These are phyloP conservation scores for Geophilus truncorum DNA, from an alignment of 2,888 invertebrate species.

Conservation along the genomic window DNA sequence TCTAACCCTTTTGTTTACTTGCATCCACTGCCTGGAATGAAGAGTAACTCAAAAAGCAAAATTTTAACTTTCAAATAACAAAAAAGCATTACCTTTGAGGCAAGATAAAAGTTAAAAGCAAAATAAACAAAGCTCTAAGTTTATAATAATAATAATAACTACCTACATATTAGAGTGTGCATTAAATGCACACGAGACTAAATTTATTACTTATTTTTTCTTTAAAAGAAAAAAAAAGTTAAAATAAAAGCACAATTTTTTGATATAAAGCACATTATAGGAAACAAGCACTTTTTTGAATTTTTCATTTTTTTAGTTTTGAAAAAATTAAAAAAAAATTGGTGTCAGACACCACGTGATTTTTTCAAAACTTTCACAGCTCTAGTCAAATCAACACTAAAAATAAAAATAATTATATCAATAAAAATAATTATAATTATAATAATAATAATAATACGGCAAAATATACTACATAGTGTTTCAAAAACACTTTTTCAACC, in stretches of 20 bases:
- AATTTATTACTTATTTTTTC: background rate
- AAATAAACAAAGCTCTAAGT: too few relatives aligned
- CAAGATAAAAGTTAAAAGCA: too few relatives aligned
- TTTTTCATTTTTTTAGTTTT: background rate
- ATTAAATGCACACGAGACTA: background rate
- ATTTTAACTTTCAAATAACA: too few relatives aligned
- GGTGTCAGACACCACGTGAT: background rate
- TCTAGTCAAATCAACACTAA: background rate
- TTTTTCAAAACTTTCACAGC: background rate
- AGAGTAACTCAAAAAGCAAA: background rate
- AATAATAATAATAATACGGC: background rate
- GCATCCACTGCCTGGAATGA: background rate
- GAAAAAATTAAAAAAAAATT: background rate
- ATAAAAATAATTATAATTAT: background rate
- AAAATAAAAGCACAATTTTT: background rate
- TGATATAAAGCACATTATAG: conserved; percentile 7
- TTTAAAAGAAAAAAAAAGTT: background rate
- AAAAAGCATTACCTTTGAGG: background rate
- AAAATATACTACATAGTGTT: background rate
- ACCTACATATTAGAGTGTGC: background rate
- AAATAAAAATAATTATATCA: background rate
- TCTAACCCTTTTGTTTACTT: background rate
- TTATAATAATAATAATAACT: too few relatives aligned
- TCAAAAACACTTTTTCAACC: background rate
- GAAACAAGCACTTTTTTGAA: background rate